phyloP scores from a whole-genome alignment of 2,113 vertebrate genomes.

The Gasterosteus aculeatus region DNA sequence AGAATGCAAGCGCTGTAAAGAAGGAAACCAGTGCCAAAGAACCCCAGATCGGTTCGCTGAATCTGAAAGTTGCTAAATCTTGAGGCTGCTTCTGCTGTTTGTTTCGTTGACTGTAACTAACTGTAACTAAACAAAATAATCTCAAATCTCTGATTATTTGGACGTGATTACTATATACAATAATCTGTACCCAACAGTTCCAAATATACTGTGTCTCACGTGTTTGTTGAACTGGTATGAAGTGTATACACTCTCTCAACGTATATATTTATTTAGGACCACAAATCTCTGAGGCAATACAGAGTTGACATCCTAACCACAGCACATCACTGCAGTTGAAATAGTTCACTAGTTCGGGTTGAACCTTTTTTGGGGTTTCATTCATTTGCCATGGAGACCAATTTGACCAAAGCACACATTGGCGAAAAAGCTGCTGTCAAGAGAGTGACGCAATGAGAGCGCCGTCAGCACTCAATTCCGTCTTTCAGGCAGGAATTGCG shows the following conservation, averaged over 20 bases:
- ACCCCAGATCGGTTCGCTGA: constrained; percentile 73
- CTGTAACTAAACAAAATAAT: constrained; percentile 10
- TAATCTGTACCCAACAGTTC: neutral
- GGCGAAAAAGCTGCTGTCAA: constrained; percentile 50
- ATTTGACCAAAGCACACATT: constrained; percentile 69
- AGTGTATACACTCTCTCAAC: neutral
- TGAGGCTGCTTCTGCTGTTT: constrained; percentile 53
- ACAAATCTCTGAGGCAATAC: neutral
- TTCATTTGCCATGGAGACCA: constrained; percentile 71
- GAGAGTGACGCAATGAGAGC: constrained; percentile 55
- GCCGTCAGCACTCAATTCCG: constrained; percentile 63
- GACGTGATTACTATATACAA: neutral
- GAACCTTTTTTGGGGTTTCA: constrained; percentile 65
- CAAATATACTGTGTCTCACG: constrained; percentile 3
- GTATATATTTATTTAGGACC: neutral
- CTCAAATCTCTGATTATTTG: neutral
- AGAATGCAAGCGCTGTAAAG: constrained; percentile 66
- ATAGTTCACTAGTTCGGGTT: constrained; percentile 52
- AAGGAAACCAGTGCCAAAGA: constrained; percentile 59
- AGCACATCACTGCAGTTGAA: constrained; percentile 39
- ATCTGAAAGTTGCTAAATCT: constrained; percentile 54
- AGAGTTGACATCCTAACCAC: constrained; percentile 22
- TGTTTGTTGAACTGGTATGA: constrained; percentile 10
- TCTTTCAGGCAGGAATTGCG: constrained; percentile 56
- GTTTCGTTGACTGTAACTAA: constrained; percentile 6